Base-by-base conservation (phyloP, 2,888 invertebrate species). In the Apodemia mormo region DNA sequence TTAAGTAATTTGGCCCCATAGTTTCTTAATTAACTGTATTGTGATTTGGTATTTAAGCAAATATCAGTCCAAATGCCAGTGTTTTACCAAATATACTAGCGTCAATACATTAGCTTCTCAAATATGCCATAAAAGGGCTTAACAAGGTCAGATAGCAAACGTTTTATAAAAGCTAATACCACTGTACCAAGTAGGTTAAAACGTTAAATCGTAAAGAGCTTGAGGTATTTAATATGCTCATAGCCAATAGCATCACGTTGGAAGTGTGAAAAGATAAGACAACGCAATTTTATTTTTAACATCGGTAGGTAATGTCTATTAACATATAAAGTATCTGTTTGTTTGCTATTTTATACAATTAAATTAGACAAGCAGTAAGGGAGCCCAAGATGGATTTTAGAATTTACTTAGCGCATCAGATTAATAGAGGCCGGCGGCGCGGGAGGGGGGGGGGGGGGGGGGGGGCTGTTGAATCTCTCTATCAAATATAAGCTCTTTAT, bases 291-390 rank as follows among this genome's bases (percentile, higher is more conserved):
- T n/a, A n/a, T n/a, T n/a, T n/a, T n/a, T n/a, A n/a, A n/a, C n/a
- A 9, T 5, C 5, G 4, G 9, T 4, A 49, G 0, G 49, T 12
- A 66, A 56, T 37, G 22, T 40, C 40, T 29, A 56, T 56, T 10
- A 9, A 29, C 29, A 56, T 29, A 4, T 29, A 9, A 29, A 29
- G 3, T 40, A 54, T 37, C 65, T 65, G 33, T 33, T 49, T 56
- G n/a, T 37, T 43, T n/a, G n/a, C 22, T 67, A n/a, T 22, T 22
- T 54, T 8, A 54, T 22, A 54, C 22, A 7, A 54, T n/a, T 72
- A 74, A 79, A 82, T 80, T 77, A 77, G 45, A 45, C 10, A 1
- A 45, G 10, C 10, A n/a, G n/a, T n/a, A n/a, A n/a, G n/a, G n/a
- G n/a, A n/a, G n/a, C n/a, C n/a, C n/a, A n/a, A n/a, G n/a, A n/a